A percentile compares a stretch with the other conserved stretches of the same genome.
phyloP scores from a whole-genome alignment of 2,888 invertebrate genomes.

The Charanyca ferruginea region DNA sequence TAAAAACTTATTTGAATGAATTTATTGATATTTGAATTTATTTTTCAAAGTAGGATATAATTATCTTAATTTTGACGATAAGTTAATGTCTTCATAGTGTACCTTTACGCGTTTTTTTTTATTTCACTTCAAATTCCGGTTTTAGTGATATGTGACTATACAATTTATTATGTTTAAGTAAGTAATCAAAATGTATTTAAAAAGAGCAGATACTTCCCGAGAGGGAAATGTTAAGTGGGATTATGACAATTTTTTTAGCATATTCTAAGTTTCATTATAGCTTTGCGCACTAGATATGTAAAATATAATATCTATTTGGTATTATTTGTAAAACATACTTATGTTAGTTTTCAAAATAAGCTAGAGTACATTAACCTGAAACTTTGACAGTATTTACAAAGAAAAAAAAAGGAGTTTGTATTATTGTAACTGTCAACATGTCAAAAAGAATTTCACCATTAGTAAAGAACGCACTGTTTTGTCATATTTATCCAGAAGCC shows the following conservation, averaged over 20 bases:
- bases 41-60: background rate
- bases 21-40: background rate
- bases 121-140: background rate
- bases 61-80: background rate
- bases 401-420: slow-evolving; percentile 3
- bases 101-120: background rate
- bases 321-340: background rate
- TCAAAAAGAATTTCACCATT: background rate
- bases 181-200: background rate
- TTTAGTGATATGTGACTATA: background rate
- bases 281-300: background rate
- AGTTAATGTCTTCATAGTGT: background rate
- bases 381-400: slow-evolving; percentile 2
- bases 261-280: background rate
- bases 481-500: background rate
- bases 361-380: background rate
- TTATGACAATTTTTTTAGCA: background rate
- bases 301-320: background rate
- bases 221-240: background rate
- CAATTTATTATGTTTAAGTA: background rate
- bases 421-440: background rate
- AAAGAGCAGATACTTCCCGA: too few relatives aligned
- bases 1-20: background rate
- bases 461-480: background rate
- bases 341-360: background rate